Percentiles rank a stretch among this genome's conserved stretches.
Conservation (phyloP, 2,113 vertebrate genomes). For the Sturnira hondurensis region DNA sequence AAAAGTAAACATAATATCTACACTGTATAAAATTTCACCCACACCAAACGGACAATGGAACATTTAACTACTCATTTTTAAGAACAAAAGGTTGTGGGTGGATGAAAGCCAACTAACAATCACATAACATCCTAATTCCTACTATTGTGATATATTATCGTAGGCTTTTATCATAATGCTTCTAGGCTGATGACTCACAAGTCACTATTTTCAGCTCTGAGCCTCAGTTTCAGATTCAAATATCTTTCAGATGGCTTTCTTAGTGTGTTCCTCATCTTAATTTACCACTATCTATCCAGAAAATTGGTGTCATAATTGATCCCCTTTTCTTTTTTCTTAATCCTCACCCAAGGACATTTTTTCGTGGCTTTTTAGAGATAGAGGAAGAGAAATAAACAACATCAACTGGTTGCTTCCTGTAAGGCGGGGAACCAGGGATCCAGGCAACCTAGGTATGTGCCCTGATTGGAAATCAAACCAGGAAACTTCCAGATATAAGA, state of each 20-base stretch:
- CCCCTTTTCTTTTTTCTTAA: too few species aligned
- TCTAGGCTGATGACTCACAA: background rate
- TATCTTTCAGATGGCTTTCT: background rate
- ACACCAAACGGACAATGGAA: slow-evolving; percentile 7
- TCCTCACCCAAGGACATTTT: too few species aligned
- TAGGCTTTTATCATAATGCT: slow-evolving; percentile 7
- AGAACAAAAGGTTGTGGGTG: background rate
- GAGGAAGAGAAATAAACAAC: too few species aligned
- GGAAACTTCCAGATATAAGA: too few species aligned
- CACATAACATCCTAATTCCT: background rate
- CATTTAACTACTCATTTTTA: background rate
- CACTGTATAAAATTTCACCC: background rate
- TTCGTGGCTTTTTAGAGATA: too few species aligned
- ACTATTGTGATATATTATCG: background rate
- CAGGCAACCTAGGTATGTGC: too few species aligned
- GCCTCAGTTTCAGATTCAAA: background rate
- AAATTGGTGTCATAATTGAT: background rate
- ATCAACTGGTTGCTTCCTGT: too few species aligned
- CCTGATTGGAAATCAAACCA: too few species aligned
- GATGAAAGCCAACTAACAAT: background rate
- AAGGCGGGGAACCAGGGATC: too few species aligned
- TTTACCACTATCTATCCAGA: background rate
- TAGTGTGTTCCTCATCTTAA: background rate
- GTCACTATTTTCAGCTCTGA: slow-evolving; percentile 23
- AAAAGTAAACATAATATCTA: slow-evolving; percentile 2